phyloP scores from a whole-genome alignment of 2,888 invertebrate species.

The Terebella lapidaria region DNA sequence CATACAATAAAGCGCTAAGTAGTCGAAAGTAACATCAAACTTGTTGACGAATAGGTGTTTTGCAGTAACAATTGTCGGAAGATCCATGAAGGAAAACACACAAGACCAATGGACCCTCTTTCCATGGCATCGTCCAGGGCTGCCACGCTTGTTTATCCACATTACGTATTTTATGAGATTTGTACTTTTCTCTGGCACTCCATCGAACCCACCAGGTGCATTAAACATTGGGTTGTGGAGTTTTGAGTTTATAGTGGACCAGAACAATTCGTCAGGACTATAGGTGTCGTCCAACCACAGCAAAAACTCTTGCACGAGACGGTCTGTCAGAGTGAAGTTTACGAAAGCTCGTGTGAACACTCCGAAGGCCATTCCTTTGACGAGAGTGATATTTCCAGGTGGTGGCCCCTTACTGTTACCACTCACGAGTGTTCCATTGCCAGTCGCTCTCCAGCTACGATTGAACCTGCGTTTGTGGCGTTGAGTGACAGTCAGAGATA shows the following conservation, averaged over 20 bases:
- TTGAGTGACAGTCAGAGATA: constrained; percentile 3
- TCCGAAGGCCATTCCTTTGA: constrained; percentile 38
- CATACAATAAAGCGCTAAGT: constrained; percentile 34
- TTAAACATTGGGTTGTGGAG: constrained; percentile 31
- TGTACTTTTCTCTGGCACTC: constrained; percentile 6
- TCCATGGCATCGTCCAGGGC: constrained; percentile 6
- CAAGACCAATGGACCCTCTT: constrained; percentile 30
- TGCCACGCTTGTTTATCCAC: too few relatives aligned
- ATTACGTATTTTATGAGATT: constrained; percentile 9
- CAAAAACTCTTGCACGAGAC: constrained; percentile 25
- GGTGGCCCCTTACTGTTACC: constrained; percentile 19
- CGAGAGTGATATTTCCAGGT: constrained; percentile 28
- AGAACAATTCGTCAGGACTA: constrained; percentile 42
- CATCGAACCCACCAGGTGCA: constrained; percentile 33
- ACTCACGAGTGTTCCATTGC: background rate
- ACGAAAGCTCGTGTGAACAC: constrained; percentile 33
- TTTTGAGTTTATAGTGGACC: constrained; percentile 35
- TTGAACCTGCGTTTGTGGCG: background rate
- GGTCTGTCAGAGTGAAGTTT: constrained; percentile 29
- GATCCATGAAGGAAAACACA: constrained; percentile 29
- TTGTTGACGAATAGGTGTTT: constrained; percentile 47
- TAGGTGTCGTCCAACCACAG: constrained; percentile 33
- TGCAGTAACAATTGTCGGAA: constrained; percentile 14
- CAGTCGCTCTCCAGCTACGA: background rate
- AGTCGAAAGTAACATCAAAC: constrained; percentile 34